Conservation (phyloP, 2,888 invertebrate genomes). For the Oxytorus armatus region DNA sequence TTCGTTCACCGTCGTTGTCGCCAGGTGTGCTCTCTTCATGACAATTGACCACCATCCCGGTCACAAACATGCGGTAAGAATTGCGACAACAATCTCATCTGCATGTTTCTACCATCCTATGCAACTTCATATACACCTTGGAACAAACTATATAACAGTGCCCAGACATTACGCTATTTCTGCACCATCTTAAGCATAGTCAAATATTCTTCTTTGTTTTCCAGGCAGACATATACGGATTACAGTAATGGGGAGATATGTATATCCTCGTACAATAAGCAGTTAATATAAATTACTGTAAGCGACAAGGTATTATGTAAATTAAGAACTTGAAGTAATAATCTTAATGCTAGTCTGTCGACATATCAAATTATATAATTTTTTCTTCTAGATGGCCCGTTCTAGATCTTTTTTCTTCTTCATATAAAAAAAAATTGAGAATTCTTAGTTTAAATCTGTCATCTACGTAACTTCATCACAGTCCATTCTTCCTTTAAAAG, state of each 20-base stretch:
- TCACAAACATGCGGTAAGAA: constrained; percentile 6
- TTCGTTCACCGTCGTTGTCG: constrained; percentile 28
- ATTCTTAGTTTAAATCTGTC: too few relatives aligned
- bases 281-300: constrained; percentile 12
- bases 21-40: constrained; percentile 24
- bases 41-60: constrained; percentile 45
- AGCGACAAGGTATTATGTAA: constrained; percentile 4
- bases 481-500: too few relatives aligned
- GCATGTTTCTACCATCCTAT: constrained; percentile 32
- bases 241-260: constrained; percentile 8
- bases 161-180: constrained; percentile 33
- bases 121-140: constrained; percentile 4
- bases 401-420: too few relatives aligned
- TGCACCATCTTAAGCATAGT: constrained; percentile 20
- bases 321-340: constrained; percentile 24
- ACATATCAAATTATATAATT: not conserved
- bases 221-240: constrained; percentile 8
- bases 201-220: constrained; percentile 36
- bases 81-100: constrained; percentile 48
- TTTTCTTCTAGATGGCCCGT: not conserved
- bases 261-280: not conserved
- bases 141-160: constrained; percentile 32
- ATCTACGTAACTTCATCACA: too few relatives aligned
- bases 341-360: constrained; percentile 4
- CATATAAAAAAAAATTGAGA: too few relatives aligned